phyloP scores from a whole-genome alignment of 2,113 vertebrate species.

The Nesospiza acunhae region DNA sequence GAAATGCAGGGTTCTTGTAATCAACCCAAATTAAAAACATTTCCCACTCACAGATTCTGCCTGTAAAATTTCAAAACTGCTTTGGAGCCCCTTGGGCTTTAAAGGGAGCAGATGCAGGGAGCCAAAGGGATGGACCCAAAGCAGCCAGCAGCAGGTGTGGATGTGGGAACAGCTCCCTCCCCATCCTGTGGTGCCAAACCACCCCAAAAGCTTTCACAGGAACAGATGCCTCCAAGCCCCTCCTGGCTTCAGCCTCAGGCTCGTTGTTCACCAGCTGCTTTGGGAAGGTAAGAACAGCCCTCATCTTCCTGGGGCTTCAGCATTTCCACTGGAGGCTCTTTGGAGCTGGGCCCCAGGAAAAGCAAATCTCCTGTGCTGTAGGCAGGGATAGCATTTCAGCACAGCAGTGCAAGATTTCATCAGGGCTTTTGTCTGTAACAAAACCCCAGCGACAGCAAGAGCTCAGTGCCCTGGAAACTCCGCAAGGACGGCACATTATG shows the following conservation, averaged over 20 bases:
- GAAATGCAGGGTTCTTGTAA: background rate
- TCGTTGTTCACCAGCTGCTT: background rate
- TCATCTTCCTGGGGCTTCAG: background rate
- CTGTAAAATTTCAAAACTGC: background rate
- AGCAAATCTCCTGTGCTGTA: background rate
- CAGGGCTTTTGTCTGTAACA: background rate
- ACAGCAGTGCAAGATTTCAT: background rate
- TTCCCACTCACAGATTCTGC: background rate
- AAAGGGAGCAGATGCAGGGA: background rate
- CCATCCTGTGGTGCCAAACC: fast-evolving
- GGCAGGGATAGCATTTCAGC: background rate
- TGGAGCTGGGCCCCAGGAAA: background rate
- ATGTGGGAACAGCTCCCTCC: background rate
- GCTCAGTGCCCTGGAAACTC: background rate
- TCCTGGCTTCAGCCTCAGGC: background rate
- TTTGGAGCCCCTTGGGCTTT: background rate
- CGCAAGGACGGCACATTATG: background rate
- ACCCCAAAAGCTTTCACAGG: fast-evolving
- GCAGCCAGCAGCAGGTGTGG: background rate
- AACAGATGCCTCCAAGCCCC: background rate
- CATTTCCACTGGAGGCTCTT: background rate
- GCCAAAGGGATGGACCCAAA: background rate
- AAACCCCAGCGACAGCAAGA: background rate
- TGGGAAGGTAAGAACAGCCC: background rate
- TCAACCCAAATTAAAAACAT: background rate